Evolutionary conservation across 2,797 vertebrate genomes (phyloP).

Genomic region (Pelodytes ibericus): DNA sequence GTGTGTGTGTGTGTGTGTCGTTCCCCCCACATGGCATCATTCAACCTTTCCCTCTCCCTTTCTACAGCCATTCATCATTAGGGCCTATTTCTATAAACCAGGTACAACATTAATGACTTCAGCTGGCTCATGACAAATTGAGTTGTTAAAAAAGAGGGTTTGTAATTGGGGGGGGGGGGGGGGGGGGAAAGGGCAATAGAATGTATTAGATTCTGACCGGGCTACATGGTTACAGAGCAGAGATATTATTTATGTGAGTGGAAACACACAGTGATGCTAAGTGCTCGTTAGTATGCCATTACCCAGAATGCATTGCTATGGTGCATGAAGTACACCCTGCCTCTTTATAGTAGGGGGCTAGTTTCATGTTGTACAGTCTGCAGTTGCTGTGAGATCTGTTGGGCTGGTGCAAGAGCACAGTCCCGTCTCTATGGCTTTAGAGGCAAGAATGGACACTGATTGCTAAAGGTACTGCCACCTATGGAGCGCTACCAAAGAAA

Average conservation of each 20-base stretch:
- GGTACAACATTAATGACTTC: conserved; percentile 45
- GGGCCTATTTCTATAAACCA: conserved; percentile 28
- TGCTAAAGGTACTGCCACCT: too few species aligned
- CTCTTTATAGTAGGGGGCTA: too few species aligned
- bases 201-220: conserved; percentile 33
- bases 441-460: too few species aligned
- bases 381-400: too few species aligned
- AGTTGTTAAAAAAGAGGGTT: conserved; percentile 47
- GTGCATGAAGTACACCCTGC: too few species aligned
- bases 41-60: conserved; percentile 28
- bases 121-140: conserved; percentile 53
- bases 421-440: too few species aligned
- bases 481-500: too few species aligned
- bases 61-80: conserved; percentile 36
- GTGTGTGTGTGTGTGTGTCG: too few species aligned
- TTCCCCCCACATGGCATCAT: conserved; percentile 38
- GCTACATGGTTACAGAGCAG: neutral
- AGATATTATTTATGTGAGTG: neutral
- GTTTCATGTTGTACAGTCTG: too few species aligned
- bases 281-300: neutral
- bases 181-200: conserved; percentile 13
- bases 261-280: neutral
- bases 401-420: too few species aligned
- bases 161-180: conserved; percentile 11
- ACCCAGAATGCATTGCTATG: neutral